Evolutionary conservation across 1,140 invertebrate species (phyloP).

Genomic region (Pogonognathellus flavescens): DNA sequence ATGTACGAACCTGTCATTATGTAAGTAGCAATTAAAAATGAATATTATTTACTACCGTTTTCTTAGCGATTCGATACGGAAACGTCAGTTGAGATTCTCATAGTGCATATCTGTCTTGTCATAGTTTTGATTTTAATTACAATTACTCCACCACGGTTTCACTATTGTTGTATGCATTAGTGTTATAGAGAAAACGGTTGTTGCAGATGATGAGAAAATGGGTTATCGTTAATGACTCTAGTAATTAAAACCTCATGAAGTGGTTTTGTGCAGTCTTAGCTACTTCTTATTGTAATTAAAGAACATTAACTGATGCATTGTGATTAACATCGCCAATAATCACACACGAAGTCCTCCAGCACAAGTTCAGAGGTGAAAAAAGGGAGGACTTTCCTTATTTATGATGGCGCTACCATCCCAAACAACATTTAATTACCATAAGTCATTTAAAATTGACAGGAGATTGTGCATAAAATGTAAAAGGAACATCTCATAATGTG

Average conservation of each 20-base stretch:
- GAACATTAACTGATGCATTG: background rate
- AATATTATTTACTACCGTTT: background rate
- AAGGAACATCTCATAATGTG: background rate
- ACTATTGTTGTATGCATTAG: background rate
- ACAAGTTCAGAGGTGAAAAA: slow-evolving; percentile 28
- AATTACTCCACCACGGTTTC: background rate
- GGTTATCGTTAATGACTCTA: background rate
- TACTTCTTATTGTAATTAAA: background rate
- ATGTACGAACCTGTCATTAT: background rate
- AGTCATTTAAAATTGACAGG: slow-evolving; percentile 38
- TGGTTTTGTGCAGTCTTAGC: slow-evolving; percentile 11
- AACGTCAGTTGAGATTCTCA: slow-evolving; percentile 13
- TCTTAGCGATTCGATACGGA: slow-evolving; percentile 7
- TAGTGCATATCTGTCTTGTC: background rate
- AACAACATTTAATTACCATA: slow-evolving; percentile 41
- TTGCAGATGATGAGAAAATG: slow-evolving; percentile 17
- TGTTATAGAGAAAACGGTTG: background rate
- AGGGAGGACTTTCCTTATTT: slow-evolving; percentile 37
- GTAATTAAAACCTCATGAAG: slow-evolving; percentile 39
- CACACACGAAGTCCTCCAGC: background rate
- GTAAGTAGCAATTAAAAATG: background rate
- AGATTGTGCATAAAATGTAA: background rate
- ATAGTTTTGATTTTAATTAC: slow-evolving; percentile 23
- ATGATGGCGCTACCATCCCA: background rate
- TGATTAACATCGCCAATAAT: too few relatives aligned